Evolutionary conservation across 2,888 invertebrate genomes (phyloP), one percentile per base, ranked within the genome.

Genomic region (Entomobrya multifasciata): DNA sequence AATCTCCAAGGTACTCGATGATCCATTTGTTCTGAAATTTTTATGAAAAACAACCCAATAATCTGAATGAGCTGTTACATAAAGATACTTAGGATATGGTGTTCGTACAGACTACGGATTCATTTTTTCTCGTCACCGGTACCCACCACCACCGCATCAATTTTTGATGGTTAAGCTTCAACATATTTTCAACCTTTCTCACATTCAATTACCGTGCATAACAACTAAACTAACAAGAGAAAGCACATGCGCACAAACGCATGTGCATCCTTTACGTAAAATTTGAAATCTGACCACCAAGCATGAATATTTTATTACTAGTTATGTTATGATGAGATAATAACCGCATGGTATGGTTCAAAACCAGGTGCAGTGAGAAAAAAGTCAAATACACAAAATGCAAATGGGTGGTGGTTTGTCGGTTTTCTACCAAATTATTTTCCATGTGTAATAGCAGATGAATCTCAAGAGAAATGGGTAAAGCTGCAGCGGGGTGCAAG

Each of bases 301-400:
- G 55, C 36, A 76, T 76, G 76, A 36, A 76, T 76, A 76, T 76
- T 55, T 76, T 76, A 57, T 76, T 55, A 76, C 76, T 76, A 57
- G 76, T 57, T 76, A 74, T 74, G 76, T 57, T 76, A 62, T 41
- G 55, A 57, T 76, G 76, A 57, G 72, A 72, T 72, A 76, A 57
- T 76, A 76, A 76, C 76, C 57, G 41, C 76, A 76, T 57, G 57
- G 36, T 57, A 57, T 1, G 76, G 20, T 22, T 55, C 52, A 15
- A 76, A 72, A 55, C 76, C 55, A 44, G 76, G 36, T 55, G 76
- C 11, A n/a, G 22, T 3, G 57, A 49, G 20, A 52, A 57, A 57
- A 36, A n/a, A n/a, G n/a, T n/a, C n/a, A n/a, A n/a, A n/a, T n/a
- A n/a, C n/a, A 70, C 55, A 74, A 57, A 36, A 57, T 41, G 52